Base-by-base conservation (phyloP, 2,888 invertebrate genomes). In the Capitulum mitella region DNA sequence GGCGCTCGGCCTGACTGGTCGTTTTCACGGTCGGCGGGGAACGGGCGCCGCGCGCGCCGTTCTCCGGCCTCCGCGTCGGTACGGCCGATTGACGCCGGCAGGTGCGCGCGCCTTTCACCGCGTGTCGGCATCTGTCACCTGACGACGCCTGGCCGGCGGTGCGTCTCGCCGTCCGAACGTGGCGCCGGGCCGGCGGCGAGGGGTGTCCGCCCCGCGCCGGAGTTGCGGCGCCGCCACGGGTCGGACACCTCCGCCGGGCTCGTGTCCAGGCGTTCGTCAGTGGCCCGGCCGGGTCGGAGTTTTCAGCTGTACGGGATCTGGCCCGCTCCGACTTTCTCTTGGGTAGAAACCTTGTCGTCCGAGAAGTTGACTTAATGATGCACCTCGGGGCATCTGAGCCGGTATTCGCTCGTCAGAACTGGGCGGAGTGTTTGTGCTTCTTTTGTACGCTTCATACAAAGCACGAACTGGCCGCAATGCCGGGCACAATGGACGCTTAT, bases 361-460 rank as follows among this genome's bases (percentile, higher is more conserved):
- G 51, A 22, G 51, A 1, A 22, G 19, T 5, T 22, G 51, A 51
- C 22, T 22, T 22, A 51, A 51, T 34, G 34, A 34, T 16, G 32
- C 34, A 29, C 19, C 19, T 3, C 34, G 19, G 19, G 16, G 64
- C 3, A 64, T 19, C n/a, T 16, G 19, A 22, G 19, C 51, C 51
- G 19, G 51, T 22, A 51, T 51, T 6, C 51, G 22, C 22, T 51
- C 22, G 19, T 22, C 5, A 22, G 19, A 51, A 51, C 51, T 64
- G 64, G 64, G 29, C 10, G 64, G 64, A 29, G 64, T 64, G 64
- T 64, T 64, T 64, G 64, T 64, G 34, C 64, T 2, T 29, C 64
- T 34, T 64, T 64, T 64, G 64, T 32, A 19, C 14, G 64, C 51
- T 51, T 22, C 19, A 22, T 51, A 19, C 51, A 19, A 22, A 16